These are phyloP conservation scores for Holacanthella duospinosa DNA, from an alignment of 2,888 invertebrate genomes.

Conservation along the genomic window DNA sequence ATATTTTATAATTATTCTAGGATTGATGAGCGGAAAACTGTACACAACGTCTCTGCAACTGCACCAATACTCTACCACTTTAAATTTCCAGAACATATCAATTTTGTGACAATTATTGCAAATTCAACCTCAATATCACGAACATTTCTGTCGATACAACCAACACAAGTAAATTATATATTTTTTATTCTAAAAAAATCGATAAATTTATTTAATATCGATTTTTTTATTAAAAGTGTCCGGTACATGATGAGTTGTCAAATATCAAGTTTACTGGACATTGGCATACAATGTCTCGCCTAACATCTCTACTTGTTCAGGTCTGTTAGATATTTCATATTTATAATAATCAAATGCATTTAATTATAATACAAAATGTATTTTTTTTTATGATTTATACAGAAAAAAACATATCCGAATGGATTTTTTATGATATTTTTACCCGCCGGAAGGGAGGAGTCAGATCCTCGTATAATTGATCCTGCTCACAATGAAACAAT, in stretches of 20 bases:
- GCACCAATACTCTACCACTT: too few species aligned
- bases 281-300: background rate
- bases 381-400: background rate
- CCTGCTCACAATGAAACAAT: background rate
- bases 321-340: background rate
- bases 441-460: background rate
- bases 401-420: background rate
- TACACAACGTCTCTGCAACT: too few species aligned
- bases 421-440: background rate
- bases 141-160: background rate
- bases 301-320: background rate
- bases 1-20: too few species aligned
- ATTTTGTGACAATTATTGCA: background rate
- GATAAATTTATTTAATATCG: background rate
- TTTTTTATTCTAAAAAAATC: too few species aligned
- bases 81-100: background rate
- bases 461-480: background rate
- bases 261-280: background rate
- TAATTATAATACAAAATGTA: too few species aligned
- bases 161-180: background rate
- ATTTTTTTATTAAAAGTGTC: background rate
- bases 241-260: background rate
- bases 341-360: too few species aligned
- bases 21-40: too few species aligned
- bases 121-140: too few species aligned